Conservation (phyloP, 2,797 vertebrate genomes). For the Liasis olivaceus region DNA sequence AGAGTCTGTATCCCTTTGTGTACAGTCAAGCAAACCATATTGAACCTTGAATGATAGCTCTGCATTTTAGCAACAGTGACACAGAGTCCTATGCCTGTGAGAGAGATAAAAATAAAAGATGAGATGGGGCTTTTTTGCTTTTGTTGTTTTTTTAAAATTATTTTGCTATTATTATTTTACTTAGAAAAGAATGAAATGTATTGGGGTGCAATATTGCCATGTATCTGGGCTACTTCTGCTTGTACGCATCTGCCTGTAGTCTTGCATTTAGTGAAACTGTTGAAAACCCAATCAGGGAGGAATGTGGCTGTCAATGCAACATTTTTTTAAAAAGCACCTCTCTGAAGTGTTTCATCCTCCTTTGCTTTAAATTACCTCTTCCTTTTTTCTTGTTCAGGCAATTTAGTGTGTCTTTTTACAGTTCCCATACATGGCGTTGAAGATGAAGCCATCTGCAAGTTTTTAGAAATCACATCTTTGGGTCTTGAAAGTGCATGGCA, state of each 20-base stretch:
- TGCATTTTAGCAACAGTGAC: background rate
- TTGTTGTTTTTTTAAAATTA: background rate
- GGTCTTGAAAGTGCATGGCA: background rate
- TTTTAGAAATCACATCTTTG: background rate
- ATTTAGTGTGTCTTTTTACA: background rate
- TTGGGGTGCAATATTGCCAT: background rate
- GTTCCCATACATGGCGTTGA: background rate
- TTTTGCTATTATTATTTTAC: background rate
- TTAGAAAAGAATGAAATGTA: background rate
- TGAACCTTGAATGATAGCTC: background rate
- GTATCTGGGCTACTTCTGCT: background rate
- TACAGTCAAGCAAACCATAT: background rate
- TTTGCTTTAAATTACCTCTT: background rate
- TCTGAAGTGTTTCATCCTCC: rapidly evolving
- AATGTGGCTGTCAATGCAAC: background rate
- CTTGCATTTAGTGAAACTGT: background rate
- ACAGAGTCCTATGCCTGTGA: background rate
- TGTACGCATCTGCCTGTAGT: background rate
- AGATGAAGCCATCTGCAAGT: background rate
- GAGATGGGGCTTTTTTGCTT: background rate
- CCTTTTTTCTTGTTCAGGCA: background rate
- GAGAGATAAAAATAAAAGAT: background rate
- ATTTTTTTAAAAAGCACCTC: background rate
- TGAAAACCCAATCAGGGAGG: background rate
- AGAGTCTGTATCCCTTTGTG: background rate